Percentiles rank a stretch among this genome's conserved stretches.
Conservation (phyloP, 2,888 invertebrate species). For the Sthenelais limicola region DNA sequence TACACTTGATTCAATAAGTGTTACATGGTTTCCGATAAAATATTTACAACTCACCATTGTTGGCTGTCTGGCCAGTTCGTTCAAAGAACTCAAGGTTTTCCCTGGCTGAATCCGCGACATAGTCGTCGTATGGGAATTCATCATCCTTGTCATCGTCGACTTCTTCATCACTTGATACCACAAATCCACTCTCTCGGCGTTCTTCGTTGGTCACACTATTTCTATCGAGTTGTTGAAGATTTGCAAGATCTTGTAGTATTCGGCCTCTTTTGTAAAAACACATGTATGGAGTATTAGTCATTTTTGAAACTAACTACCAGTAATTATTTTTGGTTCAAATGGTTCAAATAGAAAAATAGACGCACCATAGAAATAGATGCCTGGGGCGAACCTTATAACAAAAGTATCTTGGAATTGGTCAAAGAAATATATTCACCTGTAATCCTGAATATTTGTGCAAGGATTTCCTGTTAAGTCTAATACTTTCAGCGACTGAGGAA, state of each 20-base stretch:
- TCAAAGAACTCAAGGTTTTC: constrained; percentile 2
- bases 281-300: too few relatives aligned
- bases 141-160: constrained; percentile 54
- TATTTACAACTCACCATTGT: background rate
- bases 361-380: too few relatives aligned
- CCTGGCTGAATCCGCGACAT: background rate
- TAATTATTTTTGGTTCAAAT: too few relatives aligned
- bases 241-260: constrained; percentile 57
- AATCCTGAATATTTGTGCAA: constrained; percentile 56
- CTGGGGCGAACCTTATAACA: too few relatives aligned
- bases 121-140: constrained; percentile 32
- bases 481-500: constrained; percentile 62
- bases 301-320: too few relatives aligned
- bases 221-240: constrained; percentile 60
- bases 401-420: too few relatives aligned
- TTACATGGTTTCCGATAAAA: background rate
- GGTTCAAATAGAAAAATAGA: too few relatives aligned
- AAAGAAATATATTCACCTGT: constrained; percentile 61
- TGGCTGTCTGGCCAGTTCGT: background rate
- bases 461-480: constrained; percentile 62
- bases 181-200: constrained; percentile 55
- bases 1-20: too few relatives aligned
- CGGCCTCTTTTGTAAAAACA: constrained; percentile 56
- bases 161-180: constrained; percentile 51
- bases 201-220: constrained; percentile 56